Conservation (phyloP, 2,888 invertebrate genomes). For the Neoaliturus tenellus region DNA sequence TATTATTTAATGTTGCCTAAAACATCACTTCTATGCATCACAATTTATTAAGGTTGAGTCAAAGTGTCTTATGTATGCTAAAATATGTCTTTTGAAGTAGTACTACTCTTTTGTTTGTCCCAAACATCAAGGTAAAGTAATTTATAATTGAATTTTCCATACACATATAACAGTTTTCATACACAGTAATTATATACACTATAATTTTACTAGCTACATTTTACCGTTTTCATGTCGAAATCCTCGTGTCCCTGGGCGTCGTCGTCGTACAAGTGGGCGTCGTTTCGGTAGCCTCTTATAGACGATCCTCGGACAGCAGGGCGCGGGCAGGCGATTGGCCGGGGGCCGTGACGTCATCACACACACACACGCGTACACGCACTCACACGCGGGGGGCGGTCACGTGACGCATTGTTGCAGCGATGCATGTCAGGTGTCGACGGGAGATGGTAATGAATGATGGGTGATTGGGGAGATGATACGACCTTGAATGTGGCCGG, state of each 20-base stretch:
- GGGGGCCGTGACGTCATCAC: constrained; percentile 32
- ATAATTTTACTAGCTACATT: not conserved
- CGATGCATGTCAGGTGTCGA: not conserved
- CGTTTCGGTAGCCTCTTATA: constrained; percentile 19
- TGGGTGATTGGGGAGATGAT: too few relatives aligned
- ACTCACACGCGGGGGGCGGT: not conserved
- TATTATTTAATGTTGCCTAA: too few relatives aligned
- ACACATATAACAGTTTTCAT: too few relatives aligned
- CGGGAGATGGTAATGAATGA: not conserved
- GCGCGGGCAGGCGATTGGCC: constrained; percentile 38
- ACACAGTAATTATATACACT: not conserved
- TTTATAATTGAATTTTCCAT: too few relatives aligned
- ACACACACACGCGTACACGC: not conserved
- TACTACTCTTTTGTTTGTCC: too few relatives aligned
- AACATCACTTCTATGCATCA: too few relatives aligned
- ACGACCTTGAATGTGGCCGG: too few relatives aligned
- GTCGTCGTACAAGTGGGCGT: constrained; percentile 28
- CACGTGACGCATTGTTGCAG: not conserved
- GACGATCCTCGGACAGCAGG: constrained; percentile 20
- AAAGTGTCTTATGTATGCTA: too few relatives aligned
- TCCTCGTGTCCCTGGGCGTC: not conserved
- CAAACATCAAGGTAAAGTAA: too few relatives aligned
- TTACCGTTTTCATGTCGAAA: constrained; percentile 34
- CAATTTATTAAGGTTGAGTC: too few relatives aligned
- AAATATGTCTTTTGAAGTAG: too few relatives aligned